phyloP scores from a whole-genome alignment of 2,113 vertebrate species.

The Excalfactoria chinensis region DNA sequence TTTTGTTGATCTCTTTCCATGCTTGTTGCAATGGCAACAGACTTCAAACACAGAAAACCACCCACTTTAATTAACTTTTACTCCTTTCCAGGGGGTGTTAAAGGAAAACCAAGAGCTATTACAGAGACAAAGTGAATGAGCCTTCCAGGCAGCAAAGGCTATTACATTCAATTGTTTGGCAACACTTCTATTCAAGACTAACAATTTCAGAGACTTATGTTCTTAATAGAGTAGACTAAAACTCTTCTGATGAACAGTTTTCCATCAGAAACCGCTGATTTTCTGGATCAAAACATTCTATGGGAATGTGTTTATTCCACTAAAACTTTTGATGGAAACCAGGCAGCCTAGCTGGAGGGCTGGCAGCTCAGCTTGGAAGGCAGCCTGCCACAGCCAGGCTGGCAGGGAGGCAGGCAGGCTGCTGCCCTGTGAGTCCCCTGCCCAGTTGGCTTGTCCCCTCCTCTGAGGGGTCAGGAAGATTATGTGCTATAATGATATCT shows the following conservation, averaged over 20 bases:
- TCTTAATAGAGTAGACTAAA: conserved; percentile 43
- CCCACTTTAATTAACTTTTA: conserved; percentile 70
- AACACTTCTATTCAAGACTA: conserved; percentile 48
- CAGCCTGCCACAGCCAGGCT: conserved; percentile 9
- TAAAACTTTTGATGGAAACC: conserved; percentile 1
- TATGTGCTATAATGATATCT: neutral
- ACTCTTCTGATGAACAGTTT: conserved; percentile 61
- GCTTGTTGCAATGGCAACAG: conserved; percentile 42
- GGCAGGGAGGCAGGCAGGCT: neutral
- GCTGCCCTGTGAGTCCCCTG: conserved; percentile 8
- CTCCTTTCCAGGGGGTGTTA: conserved; percentile 57
- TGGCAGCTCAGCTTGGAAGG: conserved; percentile 18
- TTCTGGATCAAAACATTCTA: conserved; percentile 37
- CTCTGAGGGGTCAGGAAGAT: neutral
- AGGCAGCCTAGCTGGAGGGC: conserved; percentile 44
- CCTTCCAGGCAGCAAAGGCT: conserved; percentile 30
- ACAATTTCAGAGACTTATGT: conserved; percentile 61
- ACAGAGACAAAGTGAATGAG: conserved; percentile 35
- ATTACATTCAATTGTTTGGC: conserved; percentile 52
- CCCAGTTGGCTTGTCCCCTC: neutral
- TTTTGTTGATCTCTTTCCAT: neutral
- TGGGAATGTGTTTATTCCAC: conserved; percentile 27
- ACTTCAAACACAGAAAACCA: conserved; percentile 45
- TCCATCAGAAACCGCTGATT: conserved; percentile 61
- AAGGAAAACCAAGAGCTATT: conserved; percentile 57